phyloP scores from a whole-genome alignment of 2,797 vertebrate genomes.

The Garrulus glandarius region DNA sequence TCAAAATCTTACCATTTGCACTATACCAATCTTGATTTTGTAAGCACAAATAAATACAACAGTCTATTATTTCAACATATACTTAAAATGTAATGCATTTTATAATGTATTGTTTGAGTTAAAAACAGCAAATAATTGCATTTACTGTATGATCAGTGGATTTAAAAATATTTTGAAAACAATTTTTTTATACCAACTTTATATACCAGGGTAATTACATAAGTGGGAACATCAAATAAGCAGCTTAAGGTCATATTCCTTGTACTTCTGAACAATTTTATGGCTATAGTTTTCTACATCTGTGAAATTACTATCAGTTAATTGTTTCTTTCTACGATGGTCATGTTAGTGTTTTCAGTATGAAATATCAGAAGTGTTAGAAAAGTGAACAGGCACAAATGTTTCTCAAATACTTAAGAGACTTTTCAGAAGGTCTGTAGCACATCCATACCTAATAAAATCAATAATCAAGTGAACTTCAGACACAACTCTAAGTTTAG shows the following conservation, averaged over 20 bases:
- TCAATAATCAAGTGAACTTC: not conserved
- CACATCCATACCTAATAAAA: not conserved
- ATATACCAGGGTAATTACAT: not conserved
- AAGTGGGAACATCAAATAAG: not conserved
- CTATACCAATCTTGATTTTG: not conserved
- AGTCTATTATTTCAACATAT: not conserved
- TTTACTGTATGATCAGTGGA: not conserved
- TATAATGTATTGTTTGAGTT: not conserved
- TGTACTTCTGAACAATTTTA: not conserved
- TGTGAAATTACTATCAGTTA: not conserved
- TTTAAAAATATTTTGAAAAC: not conserved
- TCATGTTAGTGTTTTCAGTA: not conserved
- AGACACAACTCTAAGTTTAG: not conserved
- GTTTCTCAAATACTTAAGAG: not conserved
- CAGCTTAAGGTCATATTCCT: not conserved
- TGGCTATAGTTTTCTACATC: not conserved
- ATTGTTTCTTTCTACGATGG: not conserved
- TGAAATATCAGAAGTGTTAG: not conserved
- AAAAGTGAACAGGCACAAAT: not conserved
- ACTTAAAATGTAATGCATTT: not conserved
- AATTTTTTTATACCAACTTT: not conserved
- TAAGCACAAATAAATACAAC: not conserved
- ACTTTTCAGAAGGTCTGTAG: not conserved
- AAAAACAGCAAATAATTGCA: not conserved
- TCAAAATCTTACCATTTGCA: not conserved